phyloP scores from a whole-genome alignment of 2,113 vertebrate species.

The Mirounga angustirostris region DNA sequence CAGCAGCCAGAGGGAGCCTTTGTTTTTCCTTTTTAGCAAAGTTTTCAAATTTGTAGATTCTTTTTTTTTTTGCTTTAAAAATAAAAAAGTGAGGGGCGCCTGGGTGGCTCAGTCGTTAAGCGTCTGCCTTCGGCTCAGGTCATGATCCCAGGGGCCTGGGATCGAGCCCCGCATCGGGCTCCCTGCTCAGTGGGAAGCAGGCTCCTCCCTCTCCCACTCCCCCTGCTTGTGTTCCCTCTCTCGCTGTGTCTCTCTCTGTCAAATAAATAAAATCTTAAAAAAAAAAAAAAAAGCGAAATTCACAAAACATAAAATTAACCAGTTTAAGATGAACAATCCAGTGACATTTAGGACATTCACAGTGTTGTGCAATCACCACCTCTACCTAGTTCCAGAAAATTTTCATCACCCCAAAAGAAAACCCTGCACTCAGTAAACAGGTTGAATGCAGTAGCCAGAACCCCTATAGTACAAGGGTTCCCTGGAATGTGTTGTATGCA shows the following conservation, averaged over 20 bases:
- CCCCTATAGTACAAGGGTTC: fast-evolving
- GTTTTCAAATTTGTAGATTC: neutral
- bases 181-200: no score
- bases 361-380: no score
- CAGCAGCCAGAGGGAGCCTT: slow-evolving; percentile 66
- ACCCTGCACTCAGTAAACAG: neutral
- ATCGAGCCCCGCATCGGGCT: no score
- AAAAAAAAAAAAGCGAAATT: neutral
- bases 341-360: neutral
- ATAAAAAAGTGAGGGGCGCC: neutral
- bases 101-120: no score
- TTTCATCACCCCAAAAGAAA: neutral
- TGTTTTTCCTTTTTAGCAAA: neutral
- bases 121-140: no score
- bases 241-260: no score
- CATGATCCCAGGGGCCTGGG: no score
- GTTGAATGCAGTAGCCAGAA: neutral
- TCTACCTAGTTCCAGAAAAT: neutral
- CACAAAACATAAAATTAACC: neutral
- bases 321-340: neutral
- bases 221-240: no score
- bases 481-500: neutral
- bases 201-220: no score
- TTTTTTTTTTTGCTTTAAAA: neutral
- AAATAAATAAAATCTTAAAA: no score